phyloP scores from a whole-genome alignment of 2,888 invertebrate genomes.

The Drosophila nr. medialis region DNA sequence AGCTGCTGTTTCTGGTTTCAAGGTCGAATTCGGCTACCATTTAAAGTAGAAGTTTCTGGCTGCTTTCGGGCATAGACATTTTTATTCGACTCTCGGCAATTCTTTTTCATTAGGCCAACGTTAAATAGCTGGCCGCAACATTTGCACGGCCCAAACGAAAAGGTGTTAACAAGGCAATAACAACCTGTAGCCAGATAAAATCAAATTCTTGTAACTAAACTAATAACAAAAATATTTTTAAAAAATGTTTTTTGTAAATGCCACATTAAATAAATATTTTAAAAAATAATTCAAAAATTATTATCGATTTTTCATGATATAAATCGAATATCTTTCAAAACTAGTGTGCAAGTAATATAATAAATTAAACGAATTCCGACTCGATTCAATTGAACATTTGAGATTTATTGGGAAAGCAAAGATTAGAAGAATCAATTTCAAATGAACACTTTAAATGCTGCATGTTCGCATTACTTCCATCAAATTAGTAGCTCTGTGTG shows the following conservation, averaged over 20 bases:
- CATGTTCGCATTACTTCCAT: neutral
- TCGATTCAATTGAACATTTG: neutral
- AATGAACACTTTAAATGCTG: neutral
- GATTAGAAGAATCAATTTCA: neutral
- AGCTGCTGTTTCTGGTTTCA: slow-evolving; percentile 4
- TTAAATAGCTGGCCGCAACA: slow-evolving; percentile 31
- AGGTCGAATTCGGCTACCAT: slow-evolving; percentile 43
- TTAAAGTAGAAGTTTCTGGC: slow-evolving; percentile 14
- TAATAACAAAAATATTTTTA: neutral
- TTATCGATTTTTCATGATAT: neutral
- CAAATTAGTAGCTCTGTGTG: neutral
- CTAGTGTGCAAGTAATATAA: neutral
- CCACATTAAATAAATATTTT: neutral
- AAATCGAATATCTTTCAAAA: neutral
- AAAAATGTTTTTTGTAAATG: neutral
- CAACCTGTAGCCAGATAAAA: neutral
- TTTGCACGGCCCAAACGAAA: slow-evolving; percentile 40
- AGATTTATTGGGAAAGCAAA: neutral
- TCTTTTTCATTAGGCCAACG: slow-evolving; percentile 60
- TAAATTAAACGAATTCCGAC: neutral
- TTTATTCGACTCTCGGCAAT: slow-evolving; percentile 49
- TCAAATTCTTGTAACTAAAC: neutral
- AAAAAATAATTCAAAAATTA: neutral
- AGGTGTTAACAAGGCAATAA: slow-evolving; percentile 16
- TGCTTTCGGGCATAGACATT: slow-evolving; percentile 26